These are phyloP conservation scores for Ophiothrix spiculata DNA, from an alignment of 35 echinoderm and acorn worm genomes.

Conservation along the genomic window DNA sequence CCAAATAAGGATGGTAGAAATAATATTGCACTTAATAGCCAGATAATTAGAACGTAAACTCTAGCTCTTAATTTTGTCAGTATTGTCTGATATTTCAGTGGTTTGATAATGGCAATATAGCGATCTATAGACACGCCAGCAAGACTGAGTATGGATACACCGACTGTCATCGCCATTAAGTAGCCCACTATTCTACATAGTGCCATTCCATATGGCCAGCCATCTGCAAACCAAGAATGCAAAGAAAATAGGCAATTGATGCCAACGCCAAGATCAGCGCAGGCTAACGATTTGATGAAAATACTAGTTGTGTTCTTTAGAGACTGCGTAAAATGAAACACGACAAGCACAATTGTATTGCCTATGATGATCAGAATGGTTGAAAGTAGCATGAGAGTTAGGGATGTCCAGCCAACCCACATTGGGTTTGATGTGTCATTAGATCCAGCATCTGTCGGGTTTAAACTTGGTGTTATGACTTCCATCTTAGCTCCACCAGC, in stretches of 20 bases:
- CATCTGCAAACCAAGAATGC: slow-evolving; percentile 48
- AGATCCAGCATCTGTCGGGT: not conserved
- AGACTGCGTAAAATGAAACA: slow-evolving; percentile 74
- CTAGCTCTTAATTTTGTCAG: slow-evolving; percentile 60
- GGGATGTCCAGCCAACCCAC: slow-evolving; percentile 5
- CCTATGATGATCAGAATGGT: slow-evolving; percentile 67
- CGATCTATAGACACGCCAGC: slow-evolving; percentile 74
- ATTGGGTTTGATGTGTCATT: not conserved
- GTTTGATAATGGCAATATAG: slow-evolving; percentile 81
- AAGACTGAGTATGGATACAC: slow-evolving; percentile 69
- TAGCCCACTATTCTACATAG: slow-evolving; percentile 63
- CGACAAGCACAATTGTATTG: slow-evolving; percentile 66
- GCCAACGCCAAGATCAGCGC: slow-evolving; percentile 83
- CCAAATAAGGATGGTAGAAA: slow-evolving; percentile 60
- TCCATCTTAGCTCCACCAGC: not conserved
- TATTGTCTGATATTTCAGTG: slow-evolving; percentile 58
- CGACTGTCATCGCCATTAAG: slow-evolving; percentile 45
- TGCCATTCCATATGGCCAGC: slow-evolving; percentile 40
- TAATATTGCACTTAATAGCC: slow-evolving; percentile 49
- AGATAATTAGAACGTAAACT: slow-evolving; percentile 47
- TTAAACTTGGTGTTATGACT: not conserved
- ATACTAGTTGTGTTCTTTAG: slow-evolving; percentile 62
- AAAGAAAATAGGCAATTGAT: slow-evolving; percentile 66
- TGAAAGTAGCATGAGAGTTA: slow-evolving; percentile 46
- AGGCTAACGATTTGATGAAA: slow-evolving; percentile 77